Percentiles rank a stretch among this genome's conserved stretches.
Evolutionary conservation across 2,888 invertebrate species (phyloP).

Genomic region (Syrphus vitripennis): DNA sequence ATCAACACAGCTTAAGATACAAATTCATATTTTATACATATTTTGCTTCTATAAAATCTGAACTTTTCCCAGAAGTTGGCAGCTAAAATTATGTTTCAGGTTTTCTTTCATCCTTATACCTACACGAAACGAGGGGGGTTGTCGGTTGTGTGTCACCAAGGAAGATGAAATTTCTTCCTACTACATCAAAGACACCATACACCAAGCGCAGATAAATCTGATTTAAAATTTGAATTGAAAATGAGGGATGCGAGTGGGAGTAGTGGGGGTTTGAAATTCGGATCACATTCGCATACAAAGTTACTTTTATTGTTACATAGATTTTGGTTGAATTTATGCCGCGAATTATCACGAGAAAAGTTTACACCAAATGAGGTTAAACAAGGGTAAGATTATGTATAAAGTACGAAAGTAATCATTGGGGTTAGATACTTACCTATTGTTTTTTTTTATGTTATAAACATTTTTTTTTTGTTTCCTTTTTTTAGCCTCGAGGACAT

Average conservation of each 20-base stretch:
- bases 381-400: not conserved
- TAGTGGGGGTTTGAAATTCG: not conserved
- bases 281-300: slow-evolving; percentile 45
- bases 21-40: slow-evolving; percentile 68
- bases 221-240: slow-evolving; percentile 61
- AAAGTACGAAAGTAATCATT: not conserved
- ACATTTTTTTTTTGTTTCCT: not conserved
- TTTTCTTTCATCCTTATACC: not conserved
- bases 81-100: slow-evolving; percentile 43
- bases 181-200: slow-evolving; percentile 3
- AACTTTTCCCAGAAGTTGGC: slow-evolving; percentile 45
- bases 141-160: no score
- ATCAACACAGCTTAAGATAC: slow-evolving; percentile 61
- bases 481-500: slow-evolving; percentile 20
- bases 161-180: slow-evolving; percentile 54
- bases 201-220: slow-evolving; percentile 49
- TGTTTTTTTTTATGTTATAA: not conserved
- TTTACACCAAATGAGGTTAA: slow-evolving; percentile 19
- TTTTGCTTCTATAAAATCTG: slow-evolving; percentile 3
- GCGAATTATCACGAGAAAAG: slow-evolving; percentile 38
- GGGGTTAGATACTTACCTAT: not conserved
- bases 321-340: slow-evolving; percentile 39
- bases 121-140: not conserved
- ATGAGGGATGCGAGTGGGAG: not conserved
- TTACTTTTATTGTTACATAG: slow-evolving; percentile 49